These are phyloP conservation scores for Zosterops lateralis DNA, from an alignment of 2,113 vertebrate genomes.

Conservation along the genomic window DNA sequence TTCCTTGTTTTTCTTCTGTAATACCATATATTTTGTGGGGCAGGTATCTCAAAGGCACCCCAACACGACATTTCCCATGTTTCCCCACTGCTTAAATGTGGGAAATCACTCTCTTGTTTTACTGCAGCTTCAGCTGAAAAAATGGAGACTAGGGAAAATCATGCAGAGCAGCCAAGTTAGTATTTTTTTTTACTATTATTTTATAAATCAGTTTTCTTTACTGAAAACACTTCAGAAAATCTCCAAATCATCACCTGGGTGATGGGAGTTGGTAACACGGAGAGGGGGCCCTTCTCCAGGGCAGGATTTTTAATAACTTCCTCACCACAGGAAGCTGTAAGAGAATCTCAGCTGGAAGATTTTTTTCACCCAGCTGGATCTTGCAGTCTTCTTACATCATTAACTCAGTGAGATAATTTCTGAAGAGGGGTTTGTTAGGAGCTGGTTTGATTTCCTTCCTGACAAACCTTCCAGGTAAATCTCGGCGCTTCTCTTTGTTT, in stretches of 20 bases:
- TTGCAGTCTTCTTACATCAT: conserved; percentile 23
- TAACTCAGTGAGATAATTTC: conserved; percentile 1
- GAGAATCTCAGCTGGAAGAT: conserved; percentile 2
- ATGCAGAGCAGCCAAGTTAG: neutral
- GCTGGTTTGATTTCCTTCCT: conserved; percentile 1
- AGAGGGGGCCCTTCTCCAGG: conserved; percentile 8
- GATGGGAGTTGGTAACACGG: neutral
- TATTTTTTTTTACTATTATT: neutral
- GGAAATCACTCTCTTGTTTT: neutral
- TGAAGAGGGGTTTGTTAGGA: neutral
- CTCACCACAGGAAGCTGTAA: neutral
- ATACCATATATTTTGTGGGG: fast-evolving
- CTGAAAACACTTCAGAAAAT: neutral
- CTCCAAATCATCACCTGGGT: neutral
- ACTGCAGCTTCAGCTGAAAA: neutral
- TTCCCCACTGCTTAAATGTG: fast-evolving
- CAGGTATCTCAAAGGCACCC: neutral
- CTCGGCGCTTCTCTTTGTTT: neutral
- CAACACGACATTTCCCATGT: fast-evolving
- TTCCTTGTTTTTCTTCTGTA: too few species aligned
- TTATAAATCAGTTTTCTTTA: neutral
- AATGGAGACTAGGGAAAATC: neutral
- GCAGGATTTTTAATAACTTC: conserved; percentile 34
- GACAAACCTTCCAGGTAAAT: conserved; percentile 11
- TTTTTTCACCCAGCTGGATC: conserved; percentile 37